Evolutionary conservation across 2,888 invertebrate species (phyloP), one percentile per base, ranked within the genome.

Genomic region (Mythimna albipuncta): DNA sequence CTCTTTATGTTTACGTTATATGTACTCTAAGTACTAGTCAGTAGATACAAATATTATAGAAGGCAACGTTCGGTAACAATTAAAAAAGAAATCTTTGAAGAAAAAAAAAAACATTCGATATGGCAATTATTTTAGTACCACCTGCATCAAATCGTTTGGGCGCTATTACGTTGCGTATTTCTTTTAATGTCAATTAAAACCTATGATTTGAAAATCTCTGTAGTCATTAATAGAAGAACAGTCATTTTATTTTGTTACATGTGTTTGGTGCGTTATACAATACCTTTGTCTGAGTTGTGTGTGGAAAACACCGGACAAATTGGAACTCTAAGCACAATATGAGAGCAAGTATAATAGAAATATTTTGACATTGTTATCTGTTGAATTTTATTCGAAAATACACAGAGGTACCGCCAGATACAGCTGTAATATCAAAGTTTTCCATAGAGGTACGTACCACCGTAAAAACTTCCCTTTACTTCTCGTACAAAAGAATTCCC

Each of bases 401-500:
- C 35, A 13, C 7, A 35, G 10, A 35, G 32, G 21, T 54, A 3
- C 11, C 5, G 7, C 7, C 32, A 32, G 19, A 16, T 41, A 61
- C 19, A 64, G 50, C 50, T 4, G 1, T 50, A 21, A 16, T 50
- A 54, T 58, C 13, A 67, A 59, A 26, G 3, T 44, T 66, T 16
- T 26, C 41, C 4, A 10, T 41, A 57, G 4, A 32, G 1, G 5
- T n/a, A 26, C 0, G 16, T 55, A 16, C 13, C 16, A 44, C 19
- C 10, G 26, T 38, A 47, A 58, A 19, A 75, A 78, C 1, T 55
- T 69, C 21, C 55, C 50, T 50, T 11, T 38, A n/a, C 32, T 52
- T 44, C 35, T n/a, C 19, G 13, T 64, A 70, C 62, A 78, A 75
- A 75, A 71, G 75, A 71, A 73, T 47, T 65, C 35, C 21, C 57